These are phyloP conservation scores for Erithacus rubecula DNA, from an alignment of 2,797 vertebrate species.

Conservation along the genomic window DNA sequence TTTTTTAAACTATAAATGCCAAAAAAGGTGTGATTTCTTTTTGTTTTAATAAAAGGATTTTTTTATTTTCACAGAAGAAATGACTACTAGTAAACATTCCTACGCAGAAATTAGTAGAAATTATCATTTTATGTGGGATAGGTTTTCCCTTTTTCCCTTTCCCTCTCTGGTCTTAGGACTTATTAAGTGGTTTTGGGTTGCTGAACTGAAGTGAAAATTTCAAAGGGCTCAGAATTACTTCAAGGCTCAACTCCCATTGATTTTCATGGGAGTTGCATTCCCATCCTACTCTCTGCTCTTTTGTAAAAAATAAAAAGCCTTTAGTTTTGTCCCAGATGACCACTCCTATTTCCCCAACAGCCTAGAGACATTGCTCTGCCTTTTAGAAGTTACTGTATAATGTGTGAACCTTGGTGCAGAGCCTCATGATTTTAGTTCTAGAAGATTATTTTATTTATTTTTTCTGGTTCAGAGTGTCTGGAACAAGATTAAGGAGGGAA, in stretches of 20 bases:
- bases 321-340: slow-evolving; percentile 30
- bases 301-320: background rate
- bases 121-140: background rate
- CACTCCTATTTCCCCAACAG: background rate
- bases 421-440: background rate
- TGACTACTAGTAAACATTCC: background rate
- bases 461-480: background rate
- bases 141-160: slow-evolving; percentile 31
- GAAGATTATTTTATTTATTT: background rate
- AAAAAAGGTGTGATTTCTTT: background rate
- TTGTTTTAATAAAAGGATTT: background rate
- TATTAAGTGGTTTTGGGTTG: slow-evolving; percentile 28
- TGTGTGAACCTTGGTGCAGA: background rate
- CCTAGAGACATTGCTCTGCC: background rate
- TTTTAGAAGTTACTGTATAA: slow-evolving; percentile 39
- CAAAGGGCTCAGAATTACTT: slow-evolving; percentile 30
- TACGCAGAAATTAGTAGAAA: background rate
- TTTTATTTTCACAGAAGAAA: background rate
- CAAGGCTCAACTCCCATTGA: background rate
- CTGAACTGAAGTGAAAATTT: slow-evolving; percentile 10
- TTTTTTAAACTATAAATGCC: background rate
- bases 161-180: slow-evolving; percentile 11
- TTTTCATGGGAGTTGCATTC: background rate
- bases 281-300: background rate
- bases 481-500: slow-evolving; percentile 18